Evolutionary conservation across 2,113 vertebrate genomes (phyloP), one percentile per base, ranked within the genome.

Genomic region (Physeter macrocephalus): DNA sequence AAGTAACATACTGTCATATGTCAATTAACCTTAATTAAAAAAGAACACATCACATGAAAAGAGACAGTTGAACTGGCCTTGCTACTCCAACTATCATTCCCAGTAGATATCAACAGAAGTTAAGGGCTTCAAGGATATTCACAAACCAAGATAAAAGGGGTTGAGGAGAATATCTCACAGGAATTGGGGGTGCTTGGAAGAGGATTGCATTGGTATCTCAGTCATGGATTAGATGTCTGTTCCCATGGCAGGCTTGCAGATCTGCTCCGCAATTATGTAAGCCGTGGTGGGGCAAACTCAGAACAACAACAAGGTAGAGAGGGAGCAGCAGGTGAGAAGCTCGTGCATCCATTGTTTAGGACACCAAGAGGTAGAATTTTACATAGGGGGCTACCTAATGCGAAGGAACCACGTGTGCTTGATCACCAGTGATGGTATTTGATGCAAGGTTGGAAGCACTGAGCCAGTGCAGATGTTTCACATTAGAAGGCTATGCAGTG

Each of bases 371-470:
- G 21, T 85, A 14, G 54, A 6, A 36, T 74, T 85, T 93, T 57
- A 67, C 1, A 0, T 0, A 43, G 43, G 31, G 36, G 36, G 25
- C 5, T 61, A 2, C 36, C 11, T 49, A 15, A 2, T 11, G 34
- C 36, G 57, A 34, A 69, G 74, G 57, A 92, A 13, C 9, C 27
- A 6, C 0, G 6, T 80, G 54, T 67, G 6, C 9, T 49, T 31
- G 36, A 36, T 74, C 39, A 17, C 2, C 0, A 3, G 1, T 2
- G 57, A 90, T 25, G 14, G 12, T 1, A 11, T 39, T 80, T n/a
- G 57, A 87, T 21, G 81, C 13, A 34, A 74, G 41, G 41, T 21
- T 20, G 27, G 59, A 75, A 54, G 74, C 7, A 1, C 52, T 39
- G 10, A 80, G 31, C 12, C 31, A 31, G 57, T 78, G 52, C 18